Conservation (phyloP, 2,888 invertebrate genomes). For the Metopia argyrocephala region DNA sequence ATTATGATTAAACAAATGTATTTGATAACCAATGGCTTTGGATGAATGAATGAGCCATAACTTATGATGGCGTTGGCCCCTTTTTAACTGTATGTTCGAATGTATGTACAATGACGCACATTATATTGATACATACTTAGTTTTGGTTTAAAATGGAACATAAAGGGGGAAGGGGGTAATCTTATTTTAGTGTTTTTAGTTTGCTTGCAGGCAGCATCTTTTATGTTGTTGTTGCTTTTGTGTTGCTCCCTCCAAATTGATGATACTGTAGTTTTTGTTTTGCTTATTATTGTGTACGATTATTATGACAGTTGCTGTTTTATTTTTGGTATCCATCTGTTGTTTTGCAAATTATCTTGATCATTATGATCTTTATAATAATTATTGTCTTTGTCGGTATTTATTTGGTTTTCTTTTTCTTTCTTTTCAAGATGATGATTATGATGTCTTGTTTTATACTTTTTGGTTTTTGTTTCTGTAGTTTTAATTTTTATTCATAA, state of each 20-base stretch:
- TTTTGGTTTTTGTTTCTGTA: slow-evolving; percentile 10
- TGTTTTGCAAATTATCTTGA: neutral
- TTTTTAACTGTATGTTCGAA: neutral
- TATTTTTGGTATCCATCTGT: slow-evolving; percentile 1
- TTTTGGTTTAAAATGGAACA: no score
- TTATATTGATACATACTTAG: no score
- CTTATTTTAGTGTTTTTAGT: neutral
- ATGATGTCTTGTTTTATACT: slow-evolving; percentile 33
- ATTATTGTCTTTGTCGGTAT: neutral
- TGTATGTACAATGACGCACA: slow-evolving; percentile 4
- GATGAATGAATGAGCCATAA: neutral
- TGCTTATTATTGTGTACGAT: no score
- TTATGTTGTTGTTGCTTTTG: neutral
- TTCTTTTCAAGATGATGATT: slow-evolving; percentile 7
- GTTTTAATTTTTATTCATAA: neutral
- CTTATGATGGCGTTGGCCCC: neutral
- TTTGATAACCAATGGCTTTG: neutral
- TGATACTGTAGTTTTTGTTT: neutral
- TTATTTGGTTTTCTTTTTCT: neutral
- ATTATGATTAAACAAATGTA: no score
- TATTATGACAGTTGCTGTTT: neutral
- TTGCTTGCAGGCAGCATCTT: neutral
- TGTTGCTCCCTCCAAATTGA: no score
- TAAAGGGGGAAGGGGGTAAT: neutral
- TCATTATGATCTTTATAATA: neutral